phyloP scores from a whole-genome alignment of 2,888 invertebrate genomes.

The Drosophila differens region DNA sequence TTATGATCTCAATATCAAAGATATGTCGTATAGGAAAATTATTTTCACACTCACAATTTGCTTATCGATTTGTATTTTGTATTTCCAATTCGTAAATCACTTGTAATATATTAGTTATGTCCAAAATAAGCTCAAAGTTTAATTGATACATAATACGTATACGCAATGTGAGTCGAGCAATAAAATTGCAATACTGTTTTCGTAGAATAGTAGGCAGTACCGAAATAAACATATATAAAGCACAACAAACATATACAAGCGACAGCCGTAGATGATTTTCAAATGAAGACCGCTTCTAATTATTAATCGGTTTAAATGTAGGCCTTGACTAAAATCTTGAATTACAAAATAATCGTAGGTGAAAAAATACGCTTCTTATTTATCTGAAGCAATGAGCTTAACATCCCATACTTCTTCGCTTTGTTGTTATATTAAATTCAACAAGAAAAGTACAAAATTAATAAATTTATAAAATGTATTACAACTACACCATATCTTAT shows the following conservation, averaged over 20 bases:
- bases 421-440: background rate
- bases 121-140: background rate
- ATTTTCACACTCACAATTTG: background rate
- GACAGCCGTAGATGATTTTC: conserved; percentile 16
- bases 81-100: background rate
- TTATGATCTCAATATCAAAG: conserved; percentile 15
- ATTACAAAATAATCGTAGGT: background rate
- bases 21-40: background rate
- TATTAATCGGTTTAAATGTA: conserved; percentile 21
- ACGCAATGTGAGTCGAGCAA: conserved; percentile 1
- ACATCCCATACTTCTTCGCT: background rate
- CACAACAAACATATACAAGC: conserved; percentile 1
- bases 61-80: background rate
- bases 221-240: conserved; percentile 1
- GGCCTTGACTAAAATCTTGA: conserved; percentile 7
- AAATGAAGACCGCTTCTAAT: conserved; percentile 27
- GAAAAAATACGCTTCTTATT: background rate
- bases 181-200: background rate
- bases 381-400: background rate
- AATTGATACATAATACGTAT: conserved; percentile 11
- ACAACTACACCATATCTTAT: background rate
- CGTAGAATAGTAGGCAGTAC: background rate
- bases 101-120: background rate
- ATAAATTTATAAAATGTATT: background rate
- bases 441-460: too few species aligned